Conservation (phyloP, 2,797 vertebrate genomes). For the Microctenopoma lineatum region DNA sequence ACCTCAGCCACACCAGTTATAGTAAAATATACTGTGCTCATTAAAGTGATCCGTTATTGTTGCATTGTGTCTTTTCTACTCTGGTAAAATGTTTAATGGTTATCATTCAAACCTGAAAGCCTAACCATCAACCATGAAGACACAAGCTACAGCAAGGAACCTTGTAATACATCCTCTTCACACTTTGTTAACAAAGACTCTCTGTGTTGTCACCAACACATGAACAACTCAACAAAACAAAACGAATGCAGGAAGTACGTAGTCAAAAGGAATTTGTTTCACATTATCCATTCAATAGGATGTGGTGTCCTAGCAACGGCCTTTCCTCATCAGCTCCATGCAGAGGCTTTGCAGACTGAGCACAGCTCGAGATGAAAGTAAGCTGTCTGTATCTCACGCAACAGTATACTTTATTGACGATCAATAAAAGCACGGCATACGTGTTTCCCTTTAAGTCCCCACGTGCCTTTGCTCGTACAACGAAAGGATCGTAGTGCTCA, state of each 20-base stretch:
- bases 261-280: constrained; percentile 55
- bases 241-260: constrained; percentile 45
- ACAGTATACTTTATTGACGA: constrained; percentile 45
- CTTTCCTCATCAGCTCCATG: constrained; percentile 46
- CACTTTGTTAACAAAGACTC: constrained; percentile 46
- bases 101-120: constrained; percentile 12
- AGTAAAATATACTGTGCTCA: neutral
- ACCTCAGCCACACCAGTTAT: neutral
- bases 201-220: constrained; percentile 26
- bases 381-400: constrained; percentile 27
- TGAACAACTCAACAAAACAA: constrained; percentile 39
- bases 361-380: constrained; percentile 39
- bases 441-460: constrained; percentile 19
- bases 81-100: neutral
- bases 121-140: constrained; percentile 3
- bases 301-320: constrained; percentile 71
- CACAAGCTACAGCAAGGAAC: constrained; percentile 24
- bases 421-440: constrained; percentile 46
- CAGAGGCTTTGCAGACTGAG: constrained; percentile 33
- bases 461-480: constrained; percentile 24
- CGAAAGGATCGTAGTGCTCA: constrained; percentile 10
- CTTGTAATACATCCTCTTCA: constrained; percentile 47
- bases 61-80: constrained; percentile 5
- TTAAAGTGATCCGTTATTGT: neutral
- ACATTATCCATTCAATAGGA: constrained; percentile 50